Conservation (phyloP, 23 tunicate genomes). For the Botrylloides violaceus region DNA sequence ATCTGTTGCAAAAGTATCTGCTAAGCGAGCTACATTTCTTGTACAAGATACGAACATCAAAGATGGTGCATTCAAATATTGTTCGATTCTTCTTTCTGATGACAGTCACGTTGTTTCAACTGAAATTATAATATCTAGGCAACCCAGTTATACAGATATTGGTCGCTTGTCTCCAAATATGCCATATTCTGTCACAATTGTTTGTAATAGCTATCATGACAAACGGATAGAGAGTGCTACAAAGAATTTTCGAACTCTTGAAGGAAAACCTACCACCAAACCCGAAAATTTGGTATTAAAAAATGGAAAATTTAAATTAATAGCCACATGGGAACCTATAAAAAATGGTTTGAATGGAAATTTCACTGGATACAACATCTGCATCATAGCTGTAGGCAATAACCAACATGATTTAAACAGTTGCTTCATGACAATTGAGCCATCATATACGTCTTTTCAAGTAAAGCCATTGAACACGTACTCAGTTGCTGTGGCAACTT, state of each 20-base stretch:
- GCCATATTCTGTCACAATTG: background rate
- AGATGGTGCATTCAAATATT: background rate
- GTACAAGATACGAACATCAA: background rate
- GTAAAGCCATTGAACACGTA: background rate
- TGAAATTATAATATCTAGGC: background rate
- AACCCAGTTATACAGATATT: background rate
- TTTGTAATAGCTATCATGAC: background rate
- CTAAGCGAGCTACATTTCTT: background rate
- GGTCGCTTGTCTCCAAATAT: background rate
- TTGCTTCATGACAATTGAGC: too few species aligned
- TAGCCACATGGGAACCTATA: conserved; percentile 5
- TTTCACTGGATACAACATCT: conserved; percentile 13
- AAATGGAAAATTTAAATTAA: background rate
- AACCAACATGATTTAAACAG: conserved; percentile 1
- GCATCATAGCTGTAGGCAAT: background rate
- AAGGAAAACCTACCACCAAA: background rate
- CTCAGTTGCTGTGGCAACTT: background rate
- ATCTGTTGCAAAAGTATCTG: background rate
- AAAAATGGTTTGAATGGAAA: conserved; percentile 10
- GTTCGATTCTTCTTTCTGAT: background rate
- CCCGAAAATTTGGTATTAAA: conserved; percentile 1
- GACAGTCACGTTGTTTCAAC: too few species aligned
- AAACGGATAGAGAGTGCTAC: conserved; percentile 8
- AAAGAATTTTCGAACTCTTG: conserved; percentile 22
- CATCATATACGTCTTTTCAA: background rate